phyloP scores from a whole-genome alignment of 2,888 invertebrate species.

The Hoplodrina blanda region DNA sequence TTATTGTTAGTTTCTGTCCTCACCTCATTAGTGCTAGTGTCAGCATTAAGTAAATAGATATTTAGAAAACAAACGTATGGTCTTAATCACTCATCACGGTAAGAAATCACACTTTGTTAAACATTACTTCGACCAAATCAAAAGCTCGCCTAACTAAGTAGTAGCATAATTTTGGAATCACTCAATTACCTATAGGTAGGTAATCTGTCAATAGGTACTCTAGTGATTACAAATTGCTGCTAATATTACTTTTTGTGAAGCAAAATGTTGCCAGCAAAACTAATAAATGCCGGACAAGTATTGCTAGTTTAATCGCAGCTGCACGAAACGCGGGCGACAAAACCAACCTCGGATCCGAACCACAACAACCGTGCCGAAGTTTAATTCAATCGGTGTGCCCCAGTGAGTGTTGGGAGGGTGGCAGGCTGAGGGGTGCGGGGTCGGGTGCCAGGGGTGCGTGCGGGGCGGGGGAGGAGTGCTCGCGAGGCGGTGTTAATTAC shows the following conservation, averaged over 20 bases:
- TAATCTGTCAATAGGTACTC: conserved; percentile 33
- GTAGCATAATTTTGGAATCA: neutral
- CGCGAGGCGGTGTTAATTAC: conserved; percentile 88
- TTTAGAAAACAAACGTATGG: neutral
- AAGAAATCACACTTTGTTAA: neutral
- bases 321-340: conserved; percentile 86
- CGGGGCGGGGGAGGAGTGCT: conserved; percentile 65
- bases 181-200: neutral
- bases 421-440: conserved; percentile 47
- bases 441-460: conserved; percentile 54
- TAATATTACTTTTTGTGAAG: conserved; percentile 49
- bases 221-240: conserved; percentile 30
- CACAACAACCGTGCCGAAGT: conserved; percentile 89
- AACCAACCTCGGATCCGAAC: conserved; percentile 87
- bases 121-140: neutral
- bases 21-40: conserved; percentile 40
- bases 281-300: conserved; percentile 86
- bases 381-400: conserved; percentile 90
- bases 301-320: conserved; percentile 88
- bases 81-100: neutral
- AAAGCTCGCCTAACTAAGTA: neutral
- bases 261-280: conserved; percentile 76
- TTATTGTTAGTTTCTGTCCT: conserved; percentile 49
- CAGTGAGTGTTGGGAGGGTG: conserved; percentile 74
- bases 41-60: neutral